Percentiles rank a stretch among this genome's conserved stretches.
These are phyloP conservation scores for Armadillidium nasatum DNA, from an alignment of 1,140 invertebrate genomes.

Conservation along the genomic window DNA sequence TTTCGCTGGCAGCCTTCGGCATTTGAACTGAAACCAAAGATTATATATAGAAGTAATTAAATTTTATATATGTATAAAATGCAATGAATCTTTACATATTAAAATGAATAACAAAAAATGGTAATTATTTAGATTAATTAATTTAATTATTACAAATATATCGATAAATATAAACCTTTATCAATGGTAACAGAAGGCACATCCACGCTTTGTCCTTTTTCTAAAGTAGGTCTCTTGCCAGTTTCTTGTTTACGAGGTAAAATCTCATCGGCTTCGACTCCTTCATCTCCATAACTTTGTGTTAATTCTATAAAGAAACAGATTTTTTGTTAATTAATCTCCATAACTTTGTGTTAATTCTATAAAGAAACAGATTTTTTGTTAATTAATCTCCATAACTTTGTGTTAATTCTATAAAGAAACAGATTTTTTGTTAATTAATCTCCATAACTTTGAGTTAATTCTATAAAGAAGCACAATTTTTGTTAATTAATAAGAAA, in stretches of 20 bases:
- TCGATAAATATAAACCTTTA: background rate
- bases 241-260: conserved; percentile 27
- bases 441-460: conserved; percentile 77
- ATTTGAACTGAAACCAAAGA: conserved; percentile 52
- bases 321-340: too few relatives aligned
- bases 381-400: conserved; percentile 79
- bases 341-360: conserved; percentile 76
- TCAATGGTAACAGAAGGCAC: background rate
- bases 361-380: too few relatives aligned
- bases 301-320: conserved; percentile 68
- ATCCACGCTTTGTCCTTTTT: conserved; percentile 16
- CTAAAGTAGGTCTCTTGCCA: conserved; percentile 6
- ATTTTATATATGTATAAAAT: too few relatives aligned
- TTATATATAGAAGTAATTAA: background rate
- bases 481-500: too few relatives aligned
- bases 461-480: conserved; percentile 56
- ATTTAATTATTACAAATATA: background rate
- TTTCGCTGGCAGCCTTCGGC: conserved; percentile 67
- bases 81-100: too few relatives aligned
- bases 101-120: background rate
- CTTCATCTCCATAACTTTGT: conserved; percentile 76
- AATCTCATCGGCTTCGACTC: conserved; percentile 64
- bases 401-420: conserved; percentile 70
- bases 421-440: too few relatives aligned
- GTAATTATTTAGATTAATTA: background rate